Percentiles rank a stretch among this genome's conserved stretches.
phyloP scores from a whole-genome alignment of 2,888 invertebrate genomes.

The Melanophora roralis region DNA sequence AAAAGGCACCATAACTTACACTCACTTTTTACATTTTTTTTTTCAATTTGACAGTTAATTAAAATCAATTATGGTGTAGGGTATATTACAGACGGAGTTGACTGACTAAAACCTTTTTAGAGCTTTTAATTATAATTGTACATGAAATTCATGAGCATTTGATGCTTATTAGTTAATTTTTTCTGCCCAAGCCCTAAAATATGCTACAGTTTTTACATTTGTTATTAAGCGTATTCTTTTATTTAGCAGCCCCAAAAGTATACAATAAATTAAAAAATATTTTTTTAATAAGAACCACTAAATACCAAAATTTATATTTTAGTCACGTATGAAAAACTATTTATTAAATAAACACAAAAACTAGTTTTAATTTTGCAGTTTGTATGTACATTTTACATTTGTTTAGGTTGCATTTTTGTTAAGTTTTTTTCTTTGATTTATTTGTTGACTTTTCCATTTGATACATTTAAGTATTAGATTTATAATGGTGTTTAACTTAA shows the following conservation, averaged over 20 bases:
- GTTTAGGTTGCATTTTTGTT: constrained; percentile 11
- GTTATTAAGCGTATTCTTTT: not conserved
- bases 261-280: not conserved
- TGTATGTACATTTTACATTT: not conserved
- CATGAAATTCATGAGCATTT: too few species aligned
- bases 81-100: too few species aligned
- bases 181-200: not conserved
- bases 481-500: constrained; percentile 35
- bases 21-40: too few species aligned
- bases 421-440: not conserved
- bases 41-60: too few species aligned
- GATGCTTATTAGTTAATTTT: not conserved
- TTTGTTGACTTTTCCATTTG: not conserved
- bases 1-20: too few species aligned
- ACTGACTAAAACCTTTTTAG: too few species aligned
- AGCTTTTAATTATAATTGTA: too few species aligned
- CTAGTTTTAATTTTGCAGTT: constrained; percentile 32
- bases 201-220: not conserved
- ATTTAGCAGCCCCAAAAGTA: not conserved
- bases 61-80: too few species aligned
- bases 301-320: constrained; percentile 10
- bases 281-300: not conserved
- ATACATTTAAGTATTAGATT: constrained; percentile 19
- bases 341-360: constrained; percentile 14
- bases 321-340: constrained; percentile 33